Conservation (phyloP, 2,888 invertebrate genomes). For the Trichogramma evanescens region DNA sequence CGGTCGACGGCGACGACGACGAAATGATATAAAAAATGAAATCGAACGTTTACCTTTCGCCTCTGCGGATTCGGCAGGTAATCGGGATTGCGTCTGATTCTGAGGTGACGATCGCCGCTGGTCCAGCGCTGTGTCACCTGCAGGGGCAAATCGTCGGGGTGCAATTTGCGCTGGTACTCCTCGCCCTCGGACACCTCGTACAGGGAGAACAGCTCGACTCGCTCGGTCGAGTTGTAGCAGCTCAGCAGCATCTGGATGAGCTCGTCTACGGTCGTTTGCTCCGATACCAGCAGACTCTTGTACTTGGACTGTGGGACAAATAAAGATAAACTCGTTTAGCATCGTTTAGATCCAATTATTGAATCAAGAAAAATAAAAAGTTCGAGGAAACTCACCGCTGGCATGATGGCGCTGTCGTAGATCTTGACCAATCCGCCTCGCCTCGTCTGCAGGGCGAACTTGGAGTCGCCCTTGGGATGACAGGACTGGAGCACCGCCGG, state of each 20-base stretch:
- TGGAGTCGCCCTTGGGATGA: constrained; percentile 88
- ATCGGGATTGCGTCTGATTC: constrained; percentile 74
- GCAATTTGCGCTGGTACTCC: constrained; percentile 81
- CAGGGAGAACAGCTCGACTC: constrained; percentile 78
- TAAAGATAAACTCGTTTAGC: constrained; percentile 17
- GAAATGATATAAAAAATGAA: neutral
- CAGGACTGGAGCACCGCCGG: constrained; percentile 89
- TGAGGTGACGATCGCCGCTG: constrained; percentile 68
- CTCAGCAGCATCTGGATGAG: constrained; percentile 74
- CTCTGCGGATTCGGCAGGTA: constrained; percentile 53
- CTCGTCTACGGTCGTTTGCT: constrained; percentile 83
- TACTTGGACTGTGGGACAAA: constrained; percentile 66
- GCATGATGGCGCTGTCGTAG: constrained; percentile 84
- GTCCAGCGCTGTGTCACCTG: constrained; percentile 66
- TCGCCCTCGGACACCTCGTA: constrained; percentile 80
- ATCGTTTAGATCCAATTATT: neutral
- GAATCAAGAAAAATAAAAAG: neutral
- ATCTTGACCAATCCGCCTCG: constrained; percentile 88
- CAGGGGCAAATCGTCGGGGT: constrained; percentile 78
- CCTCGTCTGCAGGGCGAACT: constrained; percentile 83
- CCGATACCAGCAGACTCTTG: constrained; percentile 83
- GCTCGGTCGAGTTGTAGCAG: constrained; percentile 77
- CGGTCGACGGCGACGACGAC: neutral
- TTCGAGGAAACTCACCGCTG: constrained; percentile 52
- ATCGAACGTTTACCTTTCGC: constrained; percentile 36